Evolutionary conservation across 1,140 invertebrate species (phyloP), one percentile per base, ranked within the genome.

Genomic region (Rhizoglyphus robini): DNA sequence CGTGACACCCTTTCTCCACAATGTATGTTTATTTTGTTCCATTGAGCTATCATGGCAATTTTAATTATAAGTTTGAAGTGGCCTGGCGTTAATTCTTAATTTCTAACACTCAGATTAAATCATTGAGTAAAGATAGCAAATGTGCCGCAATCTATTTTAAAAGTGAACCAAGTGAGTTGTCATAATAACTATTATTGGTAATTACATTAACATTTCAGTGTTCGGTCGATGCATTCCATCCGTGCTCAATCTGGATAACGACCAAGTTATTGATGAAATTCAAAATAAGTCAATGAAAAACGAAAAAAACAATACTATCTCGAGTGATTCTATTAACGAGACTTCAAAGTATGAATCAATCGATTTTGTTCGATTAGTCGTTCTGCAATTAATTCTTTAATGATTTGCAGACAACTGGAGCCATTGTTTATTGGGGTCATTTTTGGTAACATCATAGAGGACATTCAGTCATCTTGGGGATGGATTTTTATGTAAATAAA

Each of bases 121-220:
- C 76, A 81, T n/a, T 72, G 82, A 1, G 81, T 87, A 3, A 0
- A 72, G 79, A 4, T 77, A 80, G n/a, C n/a, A 78, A 83, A 47
- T 95, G 90, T 78, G 84, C 88, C 0, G 72, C 75, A 41, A 88
- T 84, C 75, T 86, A 89, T 71, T 79, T 91, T 25, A 80, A 82
- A 65, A 88, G 87, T 70, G 78, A 79, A 18, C 36, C 36, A 11
- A 41, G 36, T 41, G 18, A 41, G 36, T 41, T 41, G 36, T 41
- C 8, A 41, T 41, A 11, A 41, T 41, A 8, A 41, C 36, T 11
- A 18, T 41, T 18, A 41, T 18, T 41, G 8, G 36, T 41, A 41
- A 41, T 11, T 18, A 41, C 36, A 41, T 41, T 18, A 41, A 41
- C 8, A 11, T 41, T 68, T 76, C 84, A 72, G 79, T 64, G 30